Evolutionary conservation across 2,797 vertebrate genomes (phyloP).

Genomic region (Psittacula echo): DNA sequence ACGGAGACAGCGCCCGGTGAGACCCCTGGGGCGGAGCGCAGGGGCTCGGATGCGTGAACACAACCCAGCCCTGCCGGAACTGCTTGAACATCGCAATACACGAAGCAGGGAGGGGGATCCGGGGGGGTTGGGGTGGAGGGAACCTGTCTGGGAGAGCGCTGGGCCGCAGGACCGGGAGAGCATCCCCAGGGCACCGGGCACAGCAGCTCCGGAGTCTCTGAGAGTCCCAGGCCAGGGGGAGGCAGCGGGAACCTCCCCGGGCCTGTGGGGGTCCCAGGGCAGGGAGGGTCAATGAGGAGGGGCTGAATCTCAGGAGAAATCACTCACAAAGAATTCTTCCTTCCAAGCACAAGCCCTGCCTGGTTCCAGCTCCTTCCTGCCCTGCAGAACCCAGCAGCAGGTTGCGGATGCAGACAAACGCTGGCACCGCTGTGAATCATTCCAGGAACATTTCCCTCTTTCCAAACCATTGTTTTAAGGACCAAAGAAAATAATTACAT

Average conservation of each 20-base stretch:
- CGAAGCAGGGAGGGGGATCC: rapidly evolving
- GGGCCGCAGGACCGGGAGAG: background rate
- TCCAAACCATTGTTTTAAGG: background rate
- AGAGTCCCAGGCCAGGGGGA: rapidly evolving
- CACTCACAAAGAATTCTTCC: background rate
- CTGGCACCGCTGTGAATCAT: background rate
- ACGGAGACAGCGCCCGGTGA: background rate
- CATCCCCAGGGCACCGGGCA: rapidly evolving
- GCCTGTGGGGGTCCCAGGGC: background rate
- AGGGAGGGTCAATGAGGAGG: background rate
- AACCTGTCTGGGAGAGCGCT: background rate
- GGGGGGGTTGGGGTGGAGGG: rapidly evolving
- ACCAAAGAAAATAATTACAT: background rate
- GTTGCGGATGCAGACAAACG: background rate
- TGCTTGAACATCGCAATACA: background rate
- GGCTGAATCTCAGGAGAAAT: background rate
- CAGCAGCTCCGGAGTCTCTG: rapidly evolving
- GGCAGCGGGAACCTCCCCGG: background rate
- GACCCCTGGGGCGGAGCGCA: rapidly evolving
- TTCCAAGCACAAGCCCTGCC: background rate
- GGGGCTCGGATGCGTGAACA: background rate
- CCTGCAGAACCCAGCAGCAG: background rate
- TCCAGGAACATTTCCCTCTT: background rate
- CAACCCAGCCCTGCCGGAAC: background rate
- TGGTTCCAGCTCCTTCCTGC: constrained; percentile 13